These are phyloP conservation scores for Campoletis raptor DNA, from an alignment of 2,888 invertebrate genomes.

Conservation along the genomic window DNA sequence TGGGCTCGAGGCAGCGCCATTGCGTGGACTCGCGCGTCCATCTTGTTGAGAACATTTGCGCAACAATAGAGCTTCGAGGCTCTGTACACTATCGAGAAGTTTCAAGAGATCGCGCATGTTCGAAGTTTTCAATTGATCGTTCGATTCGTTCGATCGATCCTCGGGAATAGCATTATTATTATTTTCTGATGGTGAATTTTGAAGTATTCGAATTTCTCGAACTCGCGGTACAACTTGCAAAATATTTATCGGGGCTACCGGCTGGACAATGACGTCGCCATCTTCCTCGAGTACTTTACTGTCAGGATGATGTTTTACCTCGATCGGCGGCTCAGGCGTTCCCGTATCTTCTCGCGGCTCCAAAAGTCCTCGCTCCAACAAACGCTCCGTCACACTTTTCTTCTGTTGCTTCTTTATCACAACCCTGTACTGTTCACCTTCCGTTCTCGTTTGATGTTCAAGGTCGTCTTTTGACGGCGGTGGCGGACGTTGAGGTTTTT, in stretches of 20 bases:
- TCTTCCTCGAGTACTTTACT: conserved; percentile 28
- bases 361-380: conserved; percentile 79
- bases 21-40: conserved; percentile 37
- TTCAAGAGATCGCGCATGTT: conserved; percentile 58
- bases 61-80: conserved; percentile 62
- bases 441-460: conserved; percentile 66
- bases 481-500: conserved; percentile 90
- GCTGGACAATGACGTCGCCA: conserved; percentile 21
- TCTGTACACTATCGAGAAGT: conserved; percentile 66
- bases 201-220: conserved; percentile 46
- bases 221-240: conserved; percentile 60
- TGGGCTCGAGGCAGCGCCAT: conserved; percentile 5
- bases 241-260: conserved; percentile 35
- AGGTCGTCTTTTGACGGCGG: conserved; percentile 84
- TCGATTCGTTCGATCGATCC: not conserved
- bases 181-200: not conserved
- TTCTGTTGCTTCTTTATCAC: conserved; percentile 82
- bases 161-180: not conserved
- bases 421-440: conserved; percentile 78
- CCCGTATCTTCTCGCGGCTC: conserved; percentile 76
- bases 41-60: conserved; percentile 57
- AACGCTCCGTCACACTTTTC: conserved; percentile 80
- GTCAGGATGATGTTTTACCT: conserved; percentile 53
- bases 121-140: conserved; percentile 22
- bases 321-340: conserved; percentile 75